Percentiles rank a stretch among this genome's conserved stretches.
Evolutionary conservation across 37 sponge, comb jelly and placozoan genomes (phyloP).

Genomic region (Diacarnus erythraeanus): DNA sequence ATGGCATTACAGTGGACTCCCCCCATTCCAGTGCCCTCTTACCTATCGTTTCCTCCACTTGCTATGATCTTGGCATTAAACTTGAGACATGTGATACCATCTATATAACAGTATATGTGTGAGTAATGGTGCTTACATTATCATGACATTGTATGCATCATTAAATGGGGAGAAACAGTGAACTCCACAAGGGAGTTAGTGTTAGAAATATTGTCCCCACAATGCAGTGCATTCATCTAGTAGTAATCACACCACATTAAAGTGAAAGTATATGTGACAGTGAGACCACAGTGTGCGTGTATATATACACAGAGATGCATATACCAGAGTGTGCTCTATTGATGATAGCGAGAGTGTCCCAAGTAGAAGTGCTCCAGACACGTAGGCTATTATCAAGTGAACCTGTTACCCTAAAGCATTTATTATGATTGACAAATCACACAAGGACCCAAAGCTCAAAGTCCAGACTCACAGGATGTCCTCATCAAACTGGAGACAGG

Average conservation of each 20-base stretch:
- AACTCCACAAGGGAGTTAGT: no score
- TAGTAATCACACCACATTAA: no score
- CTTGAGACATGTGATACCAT: constrained; percentile 55
- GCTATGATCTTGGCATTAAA: constrained; percentile 21
- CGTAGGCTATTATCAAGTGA: constrained; percentile 72
- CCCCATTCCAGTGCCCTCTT: background rate
- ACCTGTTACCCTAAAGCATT: constrained; percentile 64
- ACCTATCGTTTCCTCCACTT: constrained; percentile 71
- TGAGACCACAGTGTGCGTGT: no score
- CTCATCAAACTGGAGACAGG: constrained; percentile 62
- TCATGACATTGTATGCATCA: no score
- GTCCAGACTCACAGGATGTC: constrained; percentile 35
- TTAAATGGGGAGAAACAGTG: no score
- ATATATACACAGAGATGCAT: background rate
- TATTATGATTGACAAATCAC: no score
- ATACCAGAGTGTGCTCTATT: constrained; percentile 54
- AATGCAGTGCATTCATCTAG: no score
- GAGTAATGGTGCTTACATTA: no score
- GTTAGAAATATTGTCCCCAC: no score
- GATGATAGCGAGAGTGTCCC: constrained; percentile 57
- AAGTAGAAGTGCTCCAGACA: constrained; percentile 68
- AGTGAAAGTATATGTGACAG: no score
- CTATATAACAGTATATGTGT: no score
- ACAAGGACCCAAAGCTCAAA: background rate
- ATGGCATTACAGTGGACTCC: no score